Percentiles rank a stretch among this genome's conserved stretches.
Conservation (phyloP, 2,888 invertebrate species). For the Philopedon plagiatum region DNA sequence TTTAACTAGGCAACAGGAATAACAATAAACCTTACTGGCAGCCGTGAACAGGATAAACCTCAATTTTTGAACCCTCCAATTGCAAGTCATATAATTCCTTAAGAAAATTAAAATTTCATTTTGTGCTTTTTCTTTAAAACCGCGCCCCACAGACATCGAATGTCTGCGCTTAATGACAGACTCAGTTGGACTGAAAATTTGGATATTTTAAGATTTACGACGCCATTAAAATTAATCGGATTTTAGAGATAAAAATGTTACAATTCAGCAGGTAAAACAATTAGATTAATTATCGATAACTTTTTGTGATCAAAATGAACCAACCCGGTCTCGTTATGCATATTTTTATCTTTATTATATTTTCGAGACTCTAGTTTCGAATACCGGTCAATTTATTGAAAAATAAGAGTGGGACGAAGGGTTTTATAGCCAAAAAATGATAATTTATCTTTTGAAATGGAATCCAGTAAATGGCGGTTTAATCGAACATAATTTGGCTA, state of each 20-base stretch:
- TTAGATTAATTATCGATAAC: constrained; percentile 11
- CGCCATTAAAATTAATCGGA: constrained; percentile 30
- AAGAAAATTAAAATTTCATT: too few species aligned
- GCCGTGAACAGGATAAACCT: too few species aligned
- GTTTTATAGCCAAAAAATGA: background rate
- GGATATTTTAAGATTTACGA: constrained; percentile 20
- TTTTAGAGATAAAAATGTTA: constrained; percentile 27
- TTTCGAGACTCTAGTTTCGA: background rate
- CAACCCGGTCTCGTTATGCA: background rate
- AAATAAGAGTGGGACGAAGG: background rate
- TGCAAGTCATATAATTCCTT: too few species aligned
- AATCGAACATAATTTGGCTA: background rate
- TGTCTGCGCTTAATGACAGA: constrained; percentile 16
- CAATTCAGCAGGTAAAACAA: constrained; percentile 3
- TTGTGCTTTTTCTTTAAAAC: too few species aligned
- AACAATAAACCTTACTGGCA: too few species aligned
- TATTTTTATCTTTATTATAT: constrained; percentile 9
- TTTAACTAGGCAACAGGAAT: too few species aligned
- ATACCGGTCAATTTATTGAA: background rate
- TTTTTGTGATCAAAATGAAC: constrained; percentile 27
- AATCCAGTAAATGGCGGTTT: background rate
- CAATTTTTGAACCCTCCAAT: too few species aligned
- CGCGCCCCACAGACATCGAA: too few species aligned
- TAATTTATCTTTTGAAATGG: background rate
- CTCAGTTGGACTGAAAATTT: constrained; percentile 14